phyloP scores from a whole-genome alignment of 2,797 vertebrate genomes.

The Echiichthys vipera region DNA sequence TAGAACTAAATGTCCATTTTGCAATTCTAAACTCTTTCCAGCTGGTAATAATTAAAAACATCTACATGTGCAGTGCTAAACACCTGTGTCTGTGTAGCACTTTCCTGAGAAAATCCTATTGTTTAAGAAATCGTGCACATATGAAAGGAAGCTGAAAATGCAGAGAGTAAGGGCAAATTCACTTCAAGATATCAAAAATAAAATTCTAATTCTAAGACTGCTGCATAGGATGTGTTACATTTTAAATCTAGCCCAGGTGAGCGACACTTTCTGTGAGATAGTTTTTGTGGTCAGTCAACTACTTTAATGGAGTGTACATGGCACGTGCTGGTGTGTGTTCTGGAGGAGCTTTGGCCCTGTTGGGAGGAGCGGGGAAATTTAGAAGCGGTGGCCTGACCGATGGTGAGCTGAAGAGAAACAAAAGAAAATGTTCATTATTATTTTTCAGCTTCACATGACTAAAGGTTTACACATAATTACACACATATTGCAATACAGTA shows the following conservation, averaged over 20 bases:
- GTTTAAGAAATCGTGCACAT: neutral
- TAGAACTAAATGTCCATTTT: conserved; percentile 38
- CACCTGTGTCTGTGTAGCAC: neutral
- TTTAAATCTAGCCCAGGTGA: neutral
- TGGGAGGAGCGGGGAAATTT: conserved; percentile 89
- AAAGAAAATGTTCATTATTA: neutral
- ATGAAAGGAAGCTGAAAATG: conserved; percentile 3
- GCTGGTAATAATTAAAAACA: conserved; percentile 29
- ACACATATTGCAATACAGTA: neutral
- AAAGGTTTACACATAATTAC: neutral
- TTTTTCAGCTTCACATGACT: neutral
- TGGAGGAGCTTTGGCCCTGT: conserved; percentile 78
- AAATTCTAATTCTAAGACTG: conserved; percentile 12
- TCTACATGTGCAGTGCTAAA: conserved; percentile 6
- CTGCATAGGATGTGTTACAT: conserved; percentile 40
- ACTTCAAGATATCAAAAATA: conserved; percentile 6
- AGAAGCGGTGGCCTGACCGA: conserved; percentile 90
- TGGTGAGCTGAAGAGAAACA: conserved; percentile 86
- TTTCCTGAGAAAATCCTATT: conserved; percentile 31
- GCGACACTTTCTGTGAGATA: conserved; percentile 1
- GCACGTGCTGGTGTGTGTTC: conserved; percentile 73
- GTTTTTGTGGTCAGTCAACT: conserved; percentile 85
- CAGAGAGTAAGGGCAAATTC: neutral
- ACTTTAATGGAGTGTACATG: conserved; percentile 91
- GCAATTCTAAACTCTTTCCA: conserved; percentile 14